Conservation (phyloP, 2,797 vertebrate species). For the Hemitrygon akajei region DNA sequence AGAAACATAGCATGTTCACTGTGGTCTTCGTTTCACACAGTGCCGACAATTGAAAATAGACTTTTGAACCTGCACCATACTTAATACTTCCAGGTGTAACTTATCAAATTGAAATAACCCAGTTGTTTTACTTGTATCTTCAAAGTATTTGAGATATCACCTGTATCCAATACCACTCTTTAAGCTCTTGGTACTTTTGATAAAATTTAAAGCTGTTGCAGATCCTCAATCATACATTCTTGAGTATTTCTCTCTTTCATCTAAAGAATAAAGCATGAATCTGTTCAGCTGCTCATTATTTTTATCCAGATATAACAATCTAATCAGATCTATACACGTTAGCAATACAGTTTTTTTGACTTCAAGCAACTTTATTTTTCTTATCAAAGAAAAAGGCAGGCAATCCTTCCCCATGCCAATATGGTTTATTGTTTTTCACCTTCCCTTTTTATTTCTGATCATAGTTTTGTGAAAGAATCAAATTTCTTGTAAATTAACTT, state of each 20-base stretch:
- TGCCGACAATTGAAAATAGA: background rate
- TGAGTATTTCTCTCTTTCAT: background rate
- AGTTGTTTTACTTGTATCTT: background rate
- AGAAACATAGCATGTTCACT: background rate
- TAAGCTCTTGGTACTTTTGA: background rate
- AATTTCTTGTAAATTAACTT: background rate
- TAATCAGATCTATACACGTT: background rate
- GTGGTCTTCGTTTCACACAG: background rate
- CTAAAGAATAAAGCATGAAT: too few relatives aligned
- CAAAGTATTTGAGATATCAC: background rate
- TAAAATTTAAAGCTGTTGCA: background rate
- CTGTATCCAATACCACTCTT: background rate
- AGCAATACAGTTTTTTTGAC: background rate
- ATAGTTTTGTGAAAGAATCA: background rate
- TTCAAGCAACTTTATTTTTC: background rate
- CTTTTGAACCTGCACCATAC: background rate
- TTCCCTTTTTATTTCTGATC: background rate
- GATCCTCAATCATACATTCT: background rate
- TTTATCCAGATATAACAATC: too few relatives aligned
- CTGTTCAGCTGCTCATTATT: too few relatives aligned
- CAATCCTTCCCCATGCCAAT: background rate
- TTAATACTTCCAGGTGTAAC: background rate
- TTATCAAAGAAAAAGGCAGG: background rate
- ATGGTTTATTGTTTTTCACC: background rate
- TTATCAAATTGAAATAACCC: background rate